Conservation (phyloP, 2,888 invertebrate species). For the Pocota personata region DNA sequence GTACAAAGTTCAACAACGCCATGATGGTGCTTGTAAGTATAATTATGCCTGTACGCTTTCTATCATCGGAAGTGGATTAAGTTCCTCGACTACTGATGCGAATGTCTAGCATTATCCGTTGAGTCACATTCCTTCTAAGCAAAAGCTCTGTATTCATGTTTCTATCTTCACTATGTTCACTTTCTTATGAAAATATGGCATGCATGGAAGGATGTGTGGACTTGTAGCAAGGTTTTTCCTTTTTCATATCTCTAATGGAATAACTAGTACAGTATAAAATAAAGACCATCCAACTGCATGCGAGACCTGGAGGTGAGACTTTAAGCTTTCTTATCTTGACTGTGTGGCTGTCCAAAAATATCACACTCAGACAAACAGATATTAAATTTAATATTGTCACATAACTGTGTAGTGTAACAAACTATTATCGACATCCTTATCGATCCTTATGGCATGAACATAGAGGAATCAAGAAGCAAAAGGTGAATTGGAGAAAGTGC, state of each 20-base stretch:
- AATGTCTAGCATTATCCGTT: neutral
- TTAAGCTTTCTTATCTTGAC: neutral
- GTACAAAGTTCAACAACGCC: neutral
- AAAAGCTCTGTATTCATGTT: neutral
- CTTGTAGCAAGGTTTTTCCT: too few relatives aligned
- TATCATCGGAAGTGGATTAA: too few relatives aligned
- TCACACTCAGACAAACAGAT: too few relatives aligned
- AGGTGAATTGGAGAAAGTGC: neutral
- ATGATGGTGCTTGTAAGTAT: neutral
- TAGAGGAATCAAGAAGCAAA: neutral
- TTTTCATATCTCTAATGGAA: too few relatives aligned
- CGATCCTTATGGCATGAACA: neutral
- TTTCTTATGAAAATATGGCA: neutral
- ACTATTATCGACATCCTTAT: constrained; percentile 5
- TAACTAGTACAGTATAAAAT: too few relatives aligned
- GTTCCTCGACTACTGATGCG: neutral
- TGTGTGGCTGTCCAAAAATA: neutral
- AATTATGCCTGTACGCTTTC: neutral
- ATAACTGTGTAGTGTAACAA: too few relatives aligned
- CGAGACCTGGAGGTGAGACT: neutral
- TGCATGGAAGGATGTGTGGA: neutral
- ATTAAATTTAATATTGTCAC: neutral
- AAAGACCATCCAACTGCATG: too few relatives aligned
- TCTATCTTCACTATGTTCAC: neutral
- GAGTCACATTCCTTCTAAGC: neutral